Conservation (phyloP, 2,113 vertebrate species). For the Atlantisia rogersi region DNA sequence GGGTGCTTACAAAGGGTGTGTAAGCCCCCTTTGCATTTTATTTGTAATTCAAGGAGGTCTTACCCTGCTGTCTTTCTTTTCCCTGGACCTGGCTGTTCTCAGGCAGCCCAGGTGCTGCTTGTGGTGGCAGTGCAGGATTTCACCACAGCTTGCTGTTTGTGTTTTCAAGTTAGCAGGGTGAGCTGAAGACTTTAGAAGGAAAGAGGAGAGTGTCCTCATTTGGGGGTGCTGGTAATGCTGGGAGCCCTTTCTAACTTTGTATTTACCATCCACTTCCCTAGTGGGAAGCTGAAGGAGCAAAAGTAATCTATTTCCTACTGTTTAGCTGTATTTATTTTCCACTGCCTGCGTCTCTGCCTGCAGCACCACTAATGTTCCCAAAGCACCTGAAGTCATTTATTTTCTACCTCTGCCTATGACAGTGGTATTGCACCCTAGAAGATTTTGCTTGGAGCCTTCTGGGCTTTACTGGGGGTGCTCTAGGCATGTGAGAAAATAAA, state of each 20-base stretch:
- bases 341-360: conserved; percentile 17
- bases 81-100: not conserved
- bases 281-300: not conserved
- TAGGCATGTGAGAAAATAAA: conserved; percentile 45
- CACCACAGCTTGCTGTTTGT: not conserved
- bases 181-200: not conserved
- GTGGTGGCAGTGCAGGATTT: not conserved
- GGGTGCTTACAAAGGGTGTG: not conserved
- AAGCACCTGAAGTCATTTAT: conserved; percentile 54
- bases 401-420: conserved; percentile 41
- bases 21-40: not conserved
- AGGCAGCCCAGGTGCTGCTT: not conserved
- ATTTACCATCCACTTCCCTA: not conserved
- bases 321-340: conserved; percentile 64
- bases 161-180: not conserved
- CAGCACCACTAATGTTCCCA: conserved; percentile 35
- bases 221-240: not conserved
- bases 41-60: not conserved
- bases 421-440: conserved; percentile 12
- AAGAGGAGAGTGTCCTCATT: not conserved
- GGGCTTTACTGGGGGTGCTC: not conserved
- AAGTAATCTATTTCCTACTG: conserved; percentile 33
- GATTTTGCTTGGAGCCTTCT: conserved; percentile 27
- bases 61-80: not conserved
- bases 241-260: not conserved